These are phyloP conservation scores for Syrista parreyssii DNA, from an alignment of 2,888 invertebrate genomes.

Conservation along the genomic window DNA sequence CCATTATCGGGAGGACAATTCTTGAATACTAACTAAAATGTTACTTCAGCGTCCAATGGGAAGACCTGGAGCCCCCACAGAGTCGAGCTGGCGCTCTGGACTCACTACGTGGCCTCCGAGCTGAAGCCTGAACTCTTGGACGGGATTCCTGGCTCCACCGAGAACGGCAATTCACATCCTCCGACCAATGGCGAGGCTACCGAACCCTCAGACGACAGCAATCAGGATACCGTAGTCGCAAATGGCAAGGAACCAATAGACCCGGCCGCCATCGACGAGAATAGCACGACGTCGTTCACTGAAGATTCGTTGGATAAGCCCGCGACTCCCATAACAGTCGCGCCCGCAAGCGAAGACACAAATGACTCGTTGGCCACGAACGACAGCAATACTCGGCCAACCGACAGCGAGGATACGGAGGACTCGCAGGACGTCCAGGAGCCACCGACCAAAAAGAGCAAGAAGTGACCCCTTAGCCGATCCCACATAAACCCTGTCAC, in stretches of 20 bases:
- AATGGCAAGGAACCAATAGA: constrained; percentile 68
- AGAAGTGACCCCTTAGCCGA: constrained; percentile 68
- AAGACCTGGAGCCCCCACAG: constrained; percentile 72
- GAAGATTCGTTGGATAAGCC: constrained; percentile 80
- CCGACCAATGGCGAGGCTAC: constrained; percentile 57
- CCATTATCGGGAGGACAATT: constrained; percentile 9
- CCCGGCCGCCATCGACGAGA: constrained; percentile 71
- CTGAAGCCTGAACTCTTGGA: constrained; percentile 86
- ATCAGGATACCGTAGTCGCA: constrained; percentile 75
- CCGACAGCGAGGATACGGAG: constrained; percentile 60
- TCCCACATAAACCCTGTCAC: constrained; percentile 43
- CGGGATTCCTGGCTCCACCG: constrained; percentile 71
- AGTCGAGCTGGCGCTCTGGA: constrained; percentile 94
- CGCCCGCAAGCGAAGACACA: constrained; percentile 68
- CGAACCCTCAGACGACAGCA: constrained; percentile 79
- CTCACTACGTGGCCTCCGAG: constrained; percentile 89
- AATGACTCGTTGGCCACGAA: constrained; percentile 69
- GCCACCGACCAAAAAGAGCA: constrained; percentile 69
- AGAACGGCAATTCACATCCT: constrained; percentile 66
- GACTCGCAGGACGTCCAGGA: constrained; percentile 67
- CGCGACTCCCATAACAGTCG: constrained; percentile 69
- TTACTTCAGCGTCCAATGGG: constrained; percentile 62
- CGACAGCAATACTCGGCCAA: constrained; percentile 56
- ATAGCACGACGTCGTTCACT: constrained; percentile 81
- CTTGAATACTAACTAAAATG: constrained; percentile 10